Evolutionary conservation across 2,888 invertebrate species (phyloP).

Genomic region (Hetaerina titia): DNA sequence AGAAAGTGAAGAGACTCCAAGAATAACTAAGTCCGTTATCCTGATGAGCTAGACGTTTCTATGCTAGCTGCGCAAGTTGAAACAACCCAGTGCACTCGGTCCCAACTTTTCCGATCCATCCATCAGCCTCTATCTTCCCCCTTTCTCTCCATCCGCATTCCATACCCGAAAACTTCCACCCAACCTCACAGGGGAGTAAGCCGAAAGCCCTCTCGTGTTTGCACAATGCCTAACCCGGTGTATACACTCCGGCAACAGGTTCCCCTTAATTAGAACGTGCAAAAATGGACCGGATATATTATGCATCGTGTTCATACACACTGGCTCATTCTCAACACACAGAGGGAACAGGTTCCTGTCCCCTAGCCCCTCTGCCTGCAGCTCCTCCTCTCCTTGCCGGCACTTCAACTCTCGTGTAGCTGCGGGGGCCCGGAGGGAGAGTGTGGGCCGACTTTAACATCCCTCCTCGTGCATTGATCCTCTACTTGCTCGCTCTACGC

Average conservation of each 20-base stretch:
- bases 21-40: background rate
- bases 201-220: background rate
- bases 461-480: background rate
- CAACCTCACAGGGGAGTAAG: background rate
- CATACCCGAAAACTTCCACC: background rate
- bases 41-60: background rate
- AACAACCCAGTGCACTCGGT: background rate
- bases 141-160: background rate
- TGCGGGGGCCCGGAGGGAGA: background rate
- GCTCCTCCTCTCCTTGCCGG: background rate
- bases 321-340: background rate
- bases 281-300: conserved; percentile 52
- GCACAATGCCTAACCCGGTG: conserved; percentile 38
- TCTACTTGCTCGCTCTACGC: too few relatives aligned
- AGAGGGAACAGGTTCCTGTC: background rate
- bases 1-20: background rate
- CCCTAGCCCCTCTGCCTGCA: background rate
- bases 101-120: background rate
- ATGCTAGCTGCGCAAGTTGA: background rate
- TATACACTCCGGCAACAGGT: conserved; percentile 34
- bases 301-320: conserved; percentile 45
- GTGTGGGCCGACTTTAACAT: background rate
- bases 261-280: conserved; percentile 42
- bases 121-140: background rate
- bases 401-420: background rate